Base-by-base conservation (phyloP, 2,797 vertebrate genomes). In the Morus bassanus region DNA sequence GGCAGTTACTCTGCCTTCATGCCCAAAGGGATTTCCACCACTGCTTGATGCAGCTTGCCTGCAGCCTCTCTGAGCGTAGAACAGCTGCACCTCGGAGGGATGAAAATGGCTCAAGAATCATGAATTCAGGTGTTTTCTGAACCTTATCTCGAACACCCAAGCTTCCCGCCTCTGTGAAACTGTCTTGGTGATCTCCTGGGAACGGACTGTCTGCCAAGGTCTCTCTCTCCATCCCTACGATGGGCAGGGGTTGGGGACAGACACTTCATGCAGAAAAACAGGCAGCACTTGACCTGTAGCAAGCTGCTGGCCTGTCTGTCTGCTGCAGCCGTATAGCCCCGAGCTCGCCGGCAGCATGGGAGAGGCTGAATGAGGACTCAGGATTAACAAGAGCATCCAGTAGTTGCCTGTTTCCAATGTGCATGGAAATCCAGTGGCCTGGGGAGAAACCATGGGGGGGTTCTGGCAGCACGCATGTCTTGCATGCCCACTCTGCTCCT, bases 291-390 rank as follows among this genome's bases (percentile, higher is more conserved):
- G 3, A 15, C 31, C 31, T 51, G 59, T 37, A 22, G 46, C 2
- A 9, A 63, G 48, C 23, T 22, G 45, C 45, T 50, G 53, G 70
- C 2, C 0, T 10, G 39, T 28, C 31, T 45, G 45, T 27, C 43
- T 31, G 45, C 73, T 31, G 74, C 13, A 3, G 35, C 30, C 3
- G 1, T 9, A 18, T 3, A 5, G 1, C 37, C 35, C 59, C 7
- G 35, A 63, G 45, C 23, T 5, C 48, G 14, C 23, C 5, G 1
- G 48, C 46, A 43, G 24, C 6, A 0, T 1, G 10, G 37, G 18
- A 22, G 31, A 50, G 48, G 60, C 75, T 28, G 37, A 30, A 5
- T 18, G 18, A 0, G 3, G 50, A 23, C 24, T 11, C 1, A 2
- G 13, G 60, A 5, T 53, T 18, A 16, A 7, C 7, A 35, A 23